Conservation (phyloP, 2,888 invertebrate genomes). For the Cryptus viduatorius region DNA sequence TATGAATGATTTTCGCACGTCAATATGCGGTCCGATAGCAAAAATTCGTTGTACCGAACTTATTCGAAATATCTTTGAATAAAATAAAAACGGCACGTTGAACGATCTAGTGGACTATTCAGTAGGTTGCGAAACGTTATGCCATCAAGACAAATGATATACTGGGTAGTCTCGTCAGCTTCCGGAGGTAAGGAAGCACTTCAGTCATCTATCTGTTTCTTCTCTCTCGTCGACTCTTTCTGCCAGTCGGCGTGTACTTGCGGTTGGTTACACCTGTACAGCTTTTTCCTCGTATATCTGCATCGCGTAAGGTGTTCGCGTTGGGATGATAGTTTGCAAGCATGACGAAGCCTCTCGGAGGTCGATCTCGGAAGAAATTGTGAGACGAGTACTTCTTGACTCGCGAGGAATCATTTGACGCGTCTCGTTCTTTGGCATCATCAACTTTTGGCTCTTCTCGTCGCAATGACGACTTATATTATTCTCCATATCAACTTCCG, state of each 20-base stretch:
- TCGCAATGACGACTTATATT: too few relatives aligned
- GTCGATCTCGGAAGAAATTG: conserved; percentile 73
- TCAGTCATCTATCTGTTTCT: conserved; percentile 17
- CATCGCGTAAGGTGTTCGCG: conserved; percentile 43
- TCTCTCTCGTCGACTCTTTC: background rate
- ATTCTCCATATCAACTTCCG: too few relatives aligned
- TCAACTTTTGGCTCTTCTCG: background rate
- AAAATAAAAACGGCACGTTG: background rate
- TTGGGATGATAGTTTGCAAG: conserved; percentile 79
- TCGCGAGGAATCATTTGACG: conserved; percentile 19
- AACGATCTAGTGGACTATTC: background rate
- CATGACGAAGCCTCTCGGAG: conserved; percentile 80
- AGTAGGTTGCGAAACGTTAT: too few relatives aligned
- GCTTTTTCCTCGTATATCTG: background rate
- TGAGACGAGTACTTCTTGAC: conserved; percentile 77
- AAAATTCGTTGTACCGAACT: too few relatives aligned
- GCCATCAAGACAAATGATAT: background rate
- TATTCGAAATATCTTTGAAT: too few relatives aligned
- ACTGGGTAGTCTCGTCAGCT: conserved; percentile 3
- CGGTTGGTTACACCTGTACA: conserved; percentile 4
- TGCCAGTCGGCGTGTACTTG: background rate
- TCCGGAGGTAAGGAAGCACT: background rate
- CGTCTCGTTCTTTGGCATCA: background rate
- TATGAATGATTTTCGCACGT: too few relatives aligned
- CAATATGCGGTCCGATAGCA: too few relatives aligned